Base-by-base conservation (phyloP, 1,140 invertebrate genomes). In the Chelonus insularis region DNA sequence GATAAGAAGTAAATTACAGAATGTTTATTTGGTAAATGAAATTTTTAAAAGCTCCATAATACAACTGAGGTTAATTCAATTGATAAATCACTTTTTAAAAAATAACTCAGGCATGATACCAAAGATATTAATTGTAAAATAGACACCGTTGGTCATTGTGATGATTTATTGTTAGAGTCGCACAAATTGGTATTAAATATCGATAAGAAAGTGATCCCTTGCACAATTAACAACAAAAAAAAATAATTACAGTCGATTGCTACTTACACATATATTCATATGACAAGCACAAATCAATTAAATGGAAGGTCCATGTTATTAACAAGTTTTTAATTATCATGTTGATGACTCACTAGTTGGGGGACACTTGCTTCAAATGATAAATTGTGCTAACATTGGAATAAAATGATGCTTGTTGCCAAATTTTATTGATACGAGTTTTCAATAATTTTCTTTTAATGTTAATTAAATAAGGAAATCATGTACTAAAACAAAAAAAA, bases 21-120 rank as follows among this genome's bases (percentile, higher is more conserved):
- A n/a, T n/a, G n/a, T n/a, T n/a, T n/a, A n/a, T n/a, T n/a, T n/a
- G n/a, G n/a, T n/a, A n/a, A n/a, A n/a, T n/a, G n/a, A n/a, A n/a
- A 29, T 29, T 29, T 29, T 29, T 3, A 29, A 29, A n/a, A n/a
- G n/a, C n/a, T n/a, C n/a, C n/a, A n/a, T n/a, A n/a, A n/a, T n/a
- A n/a, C n/a, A n/a, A n/a, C 16, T 36, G 16, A 57, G 37, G 41
- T 62, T 39, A 20, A 18, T 21, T 43, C 25, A 47, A 65, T 58
- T 39, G 43, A 60, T 54, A 63, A 67, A 65, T 60, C 54, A 56
- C 57, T 64, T 61, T 63, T 63, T 65, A 66, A 72, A 39, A 62
- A 72, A 76, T 70, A 72, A 75, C 77, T 80, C 77, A 80, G 79
- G 75, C 76, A 76, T 63, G 64, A 79, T 78, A 79, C 78, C 77